Conservation (phyloP, 2,113 vertebrate species). For the Ceyx cyanopectus region DNA sequence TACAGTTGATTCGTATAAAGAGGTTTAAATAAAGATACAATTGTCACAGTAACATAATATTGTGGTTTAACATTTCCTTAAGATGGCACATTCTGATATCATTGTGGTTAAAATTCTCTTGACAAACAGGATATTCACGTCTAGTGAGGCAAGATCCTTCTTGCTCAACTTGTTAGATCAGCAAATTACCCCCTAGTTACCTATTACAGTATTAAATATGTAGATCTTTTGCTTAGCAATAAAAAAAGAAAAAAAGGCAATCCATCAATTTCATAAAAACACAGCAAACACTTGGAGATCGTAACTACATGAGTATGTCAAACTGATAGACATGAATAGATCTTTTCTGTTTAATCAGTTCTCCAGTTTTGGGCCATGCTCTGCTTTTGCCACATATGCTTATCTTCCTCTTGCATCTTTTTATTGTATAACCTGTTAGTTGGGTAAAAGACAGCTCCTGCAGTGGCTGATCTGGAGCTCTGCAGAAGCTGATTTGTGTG, state of each 20-base stretch:
- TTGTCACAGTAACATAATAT: no score
- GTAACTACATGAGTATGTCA: not conserved
- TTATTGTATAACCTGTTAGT: not conserved
- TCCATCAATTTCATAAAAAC: not conserved
- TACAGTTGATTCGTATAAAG: no score
- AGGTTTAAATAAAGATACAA: no score
- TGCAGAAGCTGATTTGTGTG: not conserved
- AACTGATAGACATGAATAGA: not conserved
- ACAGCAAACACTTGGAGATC: not conserved
- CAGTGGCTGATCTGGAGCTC: not conserved
- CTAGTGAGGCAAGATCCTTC: no score
- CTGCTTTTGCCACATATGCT: not conserved
- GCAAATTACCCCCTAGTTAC: no score
- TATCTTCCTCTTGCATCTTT: not conserved
- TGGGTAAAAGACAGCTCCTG: not conserved
- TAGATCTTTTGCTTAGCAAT: not conserved
- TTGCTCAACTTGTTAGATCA: no score
- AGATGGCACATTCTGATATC: no score
- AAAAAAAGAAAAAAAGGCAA: not conserved
- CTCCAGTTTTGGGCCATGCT: not conserved
- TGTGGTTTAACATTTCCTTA: no score
- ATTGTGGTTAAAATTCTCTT: no score
- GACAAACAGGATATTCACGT: no score
- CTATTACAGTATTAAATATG: not conserved
- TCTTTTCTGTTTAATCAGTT: not conserved